A percentile compares a stretch with the other conserved stretches of the same genome.
These are phyloP conservation scores for Phoxinus dragarum DNA, from an alignment of 2,797 vertebrate genomes.

Conservation along the genomic window DNA sequence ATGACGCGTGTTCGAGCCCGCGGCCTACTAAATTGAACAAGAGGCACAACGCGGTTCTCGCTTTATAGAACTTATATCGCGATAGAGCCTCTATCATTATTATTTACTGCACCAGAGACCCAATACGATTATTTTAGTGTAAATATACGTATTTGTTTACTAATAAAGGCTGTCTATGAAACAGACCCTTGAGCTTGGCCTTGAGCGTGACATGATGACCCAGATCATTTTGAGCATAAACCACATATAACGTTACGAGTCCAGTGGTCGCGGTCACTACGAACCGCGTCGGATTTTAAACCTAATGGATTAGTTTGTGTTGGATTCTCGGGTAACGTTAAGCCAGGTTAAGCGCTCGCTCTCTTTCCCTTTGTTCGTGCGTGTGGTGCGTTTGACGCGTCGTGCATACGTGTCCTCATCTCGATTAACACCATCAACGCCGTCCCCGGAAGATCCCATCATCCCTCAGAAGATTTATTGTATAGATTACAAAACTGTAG, in stretches of 20 bases:
- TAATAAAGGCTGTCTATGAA: not conserved
- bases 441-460: not conserved
- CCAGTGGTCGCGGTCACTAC: not conserved
- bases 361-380: constrained; percentile 13
- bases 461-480: too few species aligned
- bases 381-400: constrained; percentile 1
- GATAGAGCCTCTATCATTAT: not conserved
- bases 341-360: not conserved
- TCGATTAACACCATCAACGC: not conserved
- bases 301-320: accelerated
- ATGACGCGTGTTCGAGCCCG: constrained; percentile 21
- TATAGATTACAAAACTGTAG: not conserved
- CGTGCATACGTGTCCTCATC: constrained; percentile 10
- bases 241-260: not conserved
- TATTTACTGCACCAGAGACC: not conserved
- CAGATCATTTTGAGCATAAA: not conserved
- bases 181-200: constrained; percentile 53
- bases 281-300: not conserved
- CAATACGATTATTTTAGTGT: not conserved
- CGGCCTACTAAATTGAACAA: constrained; percentile 17
- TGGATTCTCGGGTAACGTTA: not conserved
- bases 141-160: not conserved
- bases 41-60: not conserved
- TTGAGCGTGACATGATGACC: constrained; percentile 56
- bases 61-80: not conserved